phyloP scores from a whole-genome alignment of 2,888 invertebrate genomes.

The Apomyelois bistriatella region DNA sequence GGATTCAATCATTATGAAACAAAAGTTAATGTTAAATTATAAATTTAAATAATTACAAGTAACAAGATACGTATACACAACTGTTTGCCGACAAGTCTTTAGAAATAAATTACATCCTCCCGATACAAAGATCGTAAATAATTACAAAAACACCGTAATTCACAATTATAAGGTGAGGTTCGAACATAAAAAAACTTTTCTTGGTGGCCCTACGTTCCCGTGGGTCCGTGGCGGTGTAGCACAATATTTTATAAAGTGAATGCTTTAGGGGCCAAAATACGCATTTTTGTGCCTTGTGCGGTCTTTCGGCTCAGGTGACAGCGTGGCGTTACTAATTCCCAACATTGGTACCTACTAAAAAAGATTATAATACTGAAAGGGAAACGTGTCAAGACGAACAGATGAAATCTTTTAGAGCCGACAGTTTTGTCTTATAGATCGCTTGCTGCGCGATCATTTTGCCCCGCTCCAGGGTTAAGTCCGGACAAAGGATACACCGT shows the following conservation, averaged over 20 bases:
- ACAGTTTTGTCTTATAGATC: constrained; percentile 36
- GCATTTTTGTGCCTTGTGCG: constrained; percentile 63
- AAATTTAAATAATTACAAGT: constrained; percentile 22
- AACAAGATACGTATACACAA: constrained; percentile 22
- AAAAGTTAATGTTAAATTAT: constrained; percentile 12
- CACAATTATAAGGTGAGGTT: constrained; percentile 56
- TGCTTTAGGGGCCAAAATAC: constrained; percentile 65
- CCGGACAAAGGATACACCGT: constrained; percentile 63
- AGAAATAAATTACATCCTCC: constrained; percentile 33
- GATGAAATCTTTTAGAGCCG: constrained; percentile 43
- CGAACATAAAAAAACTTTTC: constrained; percentile 50
- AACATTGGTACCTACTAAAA: constrained; percentile 41
- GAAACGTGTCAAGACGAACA: constrained; percentile 51
- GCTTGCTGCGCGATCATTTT: constrained; percentile 69
- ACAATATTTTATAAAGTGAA: constrained; percentile 66
- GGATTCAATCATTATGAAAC: neutral
- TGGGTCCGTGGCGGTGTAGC: constrained; percentile 50
- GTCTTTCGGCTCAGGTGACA: constrained; percentile 75
- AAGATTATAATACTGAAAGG: constrained; percentile 50
- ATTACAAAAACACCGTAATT: constrained; percentile 55
- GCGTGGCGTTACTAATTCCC: constrained; percentile 68
- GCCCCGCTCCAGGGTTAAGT: constrained; percentile 56
- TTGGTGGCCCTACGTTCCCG: constrained; percentile 51
- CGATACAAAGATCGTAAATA: constrained; percentile 53
- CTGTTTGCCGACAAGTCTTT: constrained; percentile 20